Evolutionary conservation across 2,113 vertebrate genomes (phyloP).

Genomic region (Psilopsiagon aymara): DNA sequence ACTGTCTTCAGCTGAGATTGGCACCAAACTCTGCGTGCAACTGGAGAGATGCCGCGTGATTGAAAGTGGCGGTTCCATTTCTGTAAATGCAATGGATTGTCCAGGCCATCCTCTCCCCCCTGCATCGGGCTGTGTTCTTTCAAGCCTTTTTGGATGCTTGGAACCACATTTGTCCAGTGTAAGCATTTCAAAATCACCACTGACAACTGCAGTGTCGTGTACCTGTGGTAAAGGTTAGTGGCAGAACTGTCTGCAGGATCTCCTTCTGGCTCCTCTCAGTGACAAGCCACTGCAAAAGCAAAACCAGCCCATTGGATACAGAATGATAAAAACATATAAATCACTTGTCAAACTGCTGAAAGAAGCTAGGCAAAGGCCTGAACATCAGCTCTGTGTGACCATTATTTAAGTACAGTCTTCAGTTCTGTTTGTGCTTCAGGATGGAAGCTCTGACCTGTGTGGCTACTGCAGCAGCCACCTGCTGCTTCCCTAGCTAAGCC

Average conservation of each 20-base stretch:
- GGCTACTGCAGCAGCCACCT: slow-evolving; percentile 67
- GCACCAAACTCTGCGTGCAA: slow-evolving; percentile 46
- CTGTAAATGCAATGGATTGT: slow-evolving; percentile 37
- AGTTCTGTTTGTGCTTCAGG: slow-evolving; percentile 67
- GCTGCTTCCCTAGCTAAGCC: slow-evolving; percentile 61
- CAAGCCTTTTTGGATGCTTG: slow-evolving; percentile 62
- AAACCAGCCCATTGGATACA: slow-evolving; percentile 51
- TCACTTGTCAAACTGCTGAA: slow-evolving; percentile 59
- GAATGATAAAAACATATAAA: background rate
- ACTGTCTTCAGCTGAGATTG: slow-evolving; percentile 59
- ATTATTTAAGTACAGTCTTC: slow-evolving; percentile 65
- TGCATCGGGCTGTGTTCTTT: slow-evolving; percentile 45
- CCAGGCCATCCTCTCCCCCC: slow-evolving; percentile 39
- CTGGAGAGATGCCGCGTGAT: background rate
- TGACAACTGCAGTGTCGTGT: background rate
- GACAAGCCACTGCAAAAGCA: slow-evolving; percentile 38
- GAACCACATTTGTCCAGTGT: slow-evolving; percentile 59
- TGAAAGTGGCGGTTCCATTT: slow-evolving; percentile 51
- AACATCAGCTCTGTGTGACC: slow-evolving; percentile 61
- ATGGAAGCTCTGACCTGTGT: slow-evolving; percentile 64
- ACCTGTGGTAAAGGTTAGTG: slow-evolving; percentile 55
- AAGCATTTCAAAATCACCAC: slow-evolving; percentile 66
- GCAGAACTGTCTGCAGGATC: slow-evolving; percentile 63
- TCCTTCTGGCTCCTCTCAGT: slow-evolving; percentile 57
- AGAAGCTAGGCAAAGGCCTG: slow-evolving; percentile 71